These are phyloP conservation scores for Oopsacas minuta DNA, from an alignment of 37 sponge, comb jelly and placozoan species.

Conservation along the genomic window DNA sequence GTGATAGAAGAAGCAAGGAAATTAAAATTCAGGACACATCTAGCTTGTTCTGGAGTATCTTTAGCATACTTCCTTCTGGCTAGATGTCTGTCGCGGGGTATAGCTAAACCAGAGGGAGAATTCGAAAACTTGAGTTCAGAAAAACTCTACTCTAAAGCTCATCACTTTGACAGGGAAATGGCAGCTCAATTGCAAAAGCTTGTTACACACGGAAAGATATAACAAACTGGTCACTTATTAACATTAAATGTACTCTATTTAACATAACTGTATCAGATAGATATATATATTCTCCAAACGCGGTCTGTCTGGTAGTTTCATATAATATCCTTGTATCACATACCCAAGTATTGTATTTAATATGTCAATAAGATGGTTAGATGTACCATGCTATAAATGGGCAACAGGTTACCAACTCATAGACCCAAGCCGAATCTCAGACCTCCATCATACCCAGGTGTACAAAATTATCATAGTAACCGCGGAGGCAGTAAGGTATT, in stretches of 20 bases:
- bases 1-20: neutral
- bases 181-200: neutral
- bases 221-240: neutral
- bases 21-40: neutral
- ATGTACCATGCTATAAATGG: neutral
- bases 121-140: neutral
- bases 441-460: neutral
- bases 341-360: no score
- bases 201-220: neutral
- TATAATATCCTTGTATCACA: no score
- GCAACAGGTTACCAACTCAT: neutral
- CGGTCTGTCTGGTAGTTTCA: no score
- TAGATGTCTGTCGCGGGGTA: neutral
- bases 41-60: neutral
- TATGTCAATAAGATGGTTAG: no score
- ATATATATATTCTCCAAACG: no score
- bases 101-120: neutral
- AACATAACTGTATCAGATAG: no score
- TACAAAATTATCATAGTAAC: neutral
- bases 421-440: neutral
- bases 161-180: neutral
- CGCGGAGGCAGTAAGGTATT: neutral
- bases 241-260: no score
- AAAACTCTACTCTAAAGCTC: neutral
- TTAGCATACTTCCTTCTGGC: neutral